Evolutionary conservation across 2,888 invertebrate genomes (phyloP), one percentile per base, ranked within the genome.

Genomic region (Criorhina ranunculi): DNA sequence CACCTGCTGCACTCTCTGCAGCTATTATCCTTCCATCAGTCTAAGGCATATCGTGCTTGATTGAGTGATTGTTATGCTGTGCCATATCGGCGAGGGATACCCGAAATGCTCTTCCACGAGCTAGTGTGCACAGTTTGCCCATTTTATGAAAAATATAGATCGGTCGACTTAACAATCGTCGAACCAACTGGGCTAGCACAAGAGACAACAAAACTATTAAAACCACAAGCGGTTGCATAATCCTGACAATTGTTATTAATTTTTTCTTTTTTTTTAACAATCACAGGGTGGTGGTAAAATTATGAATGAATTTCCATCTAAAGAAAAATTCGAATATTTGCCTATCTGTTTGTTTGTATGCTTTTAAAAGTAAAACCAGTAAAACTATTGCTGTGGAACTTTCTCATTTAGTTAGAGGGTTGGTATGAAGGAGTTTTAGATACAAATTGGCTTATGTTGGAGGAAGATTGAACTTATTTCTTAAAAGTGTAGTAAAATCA

Each of bases 11-110:
- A 37, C 17, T 69, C 17, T 69, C 35, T 19, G 11, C 7, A 24
- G 29, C 37, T 57, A 12, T 8, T 12, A 59, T 35, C 51, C 59
- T 53, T 57, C 37, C 31, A 29, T 55, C 37, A 44, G 51, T 29
- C 12, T 24, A 33, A 42, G 29, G 33, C 0, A 19, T 29, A 40
- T 33, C 15, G 19, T 1, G 11, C 9, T 17, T 83, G 79, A 83
- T 83, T 83, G 79, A 83, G 83, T 83, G 79, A 83, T 83, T 73
- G 73, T 55, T 72, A 33, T 35, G 76, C 40, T 55, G 69, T 35
- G 37, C 15, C 44, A 33, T 62, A 60, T 62, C 29, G 46, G 24
- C 35, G 53, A 53, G n/a, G n/a, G 46, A 67, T 79, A 44, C 15
- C 49, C 57, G 59, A 59, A 73, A 60, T 73, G 8, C 51, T 24